phyloP scores from a whole-genome alignment of 2,888 invertebrate species.

The Sussaba pulchella region DNA sequence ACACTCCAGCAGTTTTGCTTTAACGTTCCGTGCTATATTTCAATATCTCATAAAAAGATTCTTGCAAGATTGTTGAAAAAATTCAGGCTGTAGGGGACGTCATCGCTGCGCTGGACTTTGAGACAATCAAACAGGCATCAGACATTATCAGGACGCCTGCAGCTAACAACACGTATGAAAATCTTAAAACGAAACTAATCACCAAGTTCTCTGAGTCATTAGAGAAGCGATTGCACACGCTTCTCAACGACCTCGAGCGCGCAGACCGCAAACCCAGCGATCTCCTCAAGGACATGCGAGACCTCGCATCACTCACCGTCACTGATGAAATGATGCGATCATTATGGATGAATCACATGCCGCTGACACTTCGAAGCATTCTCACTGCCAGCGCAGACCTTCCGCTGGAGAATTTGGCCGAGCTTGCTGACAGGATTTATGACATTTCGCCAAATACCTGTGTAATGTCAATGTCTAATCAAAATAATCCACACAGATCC shows the following conservation, averaged over 20 bases:
- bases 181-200: not conserved
- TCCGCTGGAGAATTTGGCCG: not conserved
- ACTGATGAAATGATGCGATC: not conserved
- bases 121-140: not conserved
- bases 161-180: not conserved
- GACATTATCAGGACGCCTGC: not conserved
- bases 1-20: too few relatives aligned
- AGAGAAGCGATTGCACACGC: not conserved
- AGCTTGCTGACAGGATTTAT: not conserved
- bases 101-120: slow-evolving; percentile 1
- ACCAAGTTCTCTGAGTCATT: slow-evolving; percentile 2
- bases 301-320: not conserved
- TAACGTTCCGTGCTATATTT: too few relatives aligned
- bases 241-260: not conserved
- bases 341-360: slow-evolving; percentile 6
- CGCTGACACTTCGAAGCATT: not conserved
- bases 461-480: not conserved
- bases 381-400: not conserved
- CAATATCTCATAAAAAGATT: too few relatives aligned
- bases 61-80: too few relatives aligned
- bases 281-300: not conserved
- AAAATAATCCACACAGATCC: not conserved
- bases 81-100: too few relatives aligned
- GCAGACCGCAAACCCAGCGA: not conserved
- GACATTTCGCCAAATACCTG: not conserved